A percentile compares a stretch with the other conserved stretches of the same genome.
phyloP scores from a whole-genome alignment of 2,797 vertebrate species.

The Serranus cabrilla region DNA sequence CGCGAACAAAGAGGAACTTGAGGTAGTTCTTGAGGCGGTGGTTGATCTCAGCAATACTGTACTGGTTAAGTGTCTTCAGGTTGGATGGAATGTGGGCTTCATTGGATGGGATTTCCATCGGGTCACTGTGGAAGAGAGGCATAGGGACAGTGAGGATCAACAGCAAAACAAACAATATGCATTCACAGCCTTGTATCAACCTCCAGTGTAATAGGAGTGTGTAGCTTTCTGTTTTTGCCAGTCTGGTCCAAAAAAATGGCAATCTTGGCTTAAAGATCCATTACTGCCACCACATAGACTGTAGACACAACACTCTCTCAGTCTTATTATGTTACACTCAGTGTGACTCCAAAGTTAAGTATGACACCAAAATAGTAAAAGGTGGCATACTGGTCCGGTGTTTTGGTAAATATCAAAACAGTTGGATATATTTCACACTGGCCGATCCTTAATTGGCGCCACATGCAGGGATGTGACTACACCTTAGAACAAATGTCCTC shows the following conservation, averaged over 20 bases:
- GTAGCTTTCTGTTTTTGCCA: no score
- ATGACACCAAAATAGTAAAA: no score
- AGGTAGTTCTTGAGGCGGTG: constrained; percentile 98
- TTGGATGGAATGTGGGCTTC: constrained; percentile 96
- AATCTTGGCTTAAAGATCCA: no score
- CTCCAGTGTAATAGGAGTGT: not conserved
- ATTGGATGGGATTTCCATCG: constrained; percentile 96
- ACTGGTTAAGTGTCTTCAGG: constrained; percentile 97
- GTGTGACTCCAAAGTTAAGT: no score
- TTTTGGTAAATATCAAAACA: no score
- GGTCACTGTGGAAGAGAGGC: constrained; percentile 79
- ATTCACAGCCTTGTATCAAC: not conserved
- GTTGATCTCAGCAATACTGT: constrained; percentile 98
- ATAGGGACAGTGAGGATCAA: not conserved
- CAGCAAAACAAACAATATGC: not conserved
- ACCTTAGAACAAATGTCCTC: not conserved
- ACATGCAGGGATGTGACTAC: not conserved
- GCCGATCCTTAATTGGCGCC: not conserved
- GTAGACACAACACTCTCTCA: no score
- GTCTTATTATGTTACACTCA: no score
- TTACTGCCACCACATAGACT: no score
- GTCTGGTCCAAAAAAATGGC: no score
- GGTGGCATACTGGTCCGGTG: no score
- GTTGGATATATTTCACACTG: no score
- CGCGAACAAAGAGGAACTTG: constrained; percentile 98